These are phyloP conservation scores for Trachymyrmex septentrionalis DNA, from an alignment of 1,140 invertebrate species.

Conservation along the genomic window DNA sequence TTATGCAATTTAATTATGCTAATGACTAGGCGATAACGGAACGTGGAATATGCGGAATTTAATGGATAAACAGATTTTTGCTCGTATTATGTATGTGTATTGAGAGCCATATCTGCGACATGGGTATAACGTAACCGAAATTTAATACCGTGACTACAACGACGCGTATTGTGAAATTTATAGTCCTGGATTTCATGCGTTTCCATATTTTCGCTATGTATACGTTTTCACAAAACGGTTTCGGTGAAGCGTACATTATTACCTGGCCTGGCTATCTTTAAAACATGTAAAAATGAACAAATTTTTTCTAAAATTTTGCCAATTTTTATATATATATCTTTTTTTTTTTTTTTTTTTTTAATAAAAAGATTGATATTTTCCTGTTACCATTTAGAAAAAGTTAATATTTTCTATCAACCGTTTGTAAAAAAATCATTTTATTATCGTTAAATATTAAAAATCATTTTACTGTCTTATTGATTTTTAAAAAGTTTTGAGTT, in stretches of 20 bases:
- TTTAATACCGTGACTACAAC: conserved; percentile 57
- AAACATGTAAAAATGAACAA: conserved; percentile 13
- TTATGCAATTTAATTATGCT: conserved; percentile 61
- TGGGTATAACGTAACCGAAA: conserved; percentile 49
- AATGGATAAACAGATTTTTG: conserved; percentile 62
- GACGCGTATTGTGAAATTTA: conserved; percentile 54
- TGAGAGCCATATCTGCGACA: conserved; percentile 33
- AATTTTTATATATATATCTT: not conserved
- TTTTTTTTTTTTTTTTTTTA: not conserved
- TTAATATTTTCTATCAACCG: not conserved
- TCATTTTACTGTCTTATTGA: not conserved
- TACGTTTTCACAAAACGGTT: conserved; percentile 36
- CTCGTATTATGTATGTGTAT: conserved; percentile 26
- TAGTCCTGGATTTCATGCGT: conserved; percentile 51
- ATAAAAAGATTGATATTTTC: not conserved
- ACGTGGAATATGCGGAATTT: conserved; percentile 42
- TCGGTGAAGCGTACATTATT: conserved; percentile 4
- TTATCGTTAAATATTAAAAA: not conserved
- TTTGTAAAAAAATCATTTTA: not conserved
- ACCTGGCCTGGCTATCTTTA: conserved; percentile 8
- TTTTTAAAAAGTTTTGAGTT: not conserved
- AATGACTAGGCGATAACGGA: conserved; percentile 54
- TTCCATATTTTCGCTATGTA: conserved; percentile 45
- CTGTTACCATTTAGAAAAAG: not conserved
- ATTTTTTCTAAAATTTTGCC: not conserved